Evolutionary conservation across 1,140 invertebrate species (phyloP).

Genomic region (Stenopsyche tienmushanensis): DNA sequence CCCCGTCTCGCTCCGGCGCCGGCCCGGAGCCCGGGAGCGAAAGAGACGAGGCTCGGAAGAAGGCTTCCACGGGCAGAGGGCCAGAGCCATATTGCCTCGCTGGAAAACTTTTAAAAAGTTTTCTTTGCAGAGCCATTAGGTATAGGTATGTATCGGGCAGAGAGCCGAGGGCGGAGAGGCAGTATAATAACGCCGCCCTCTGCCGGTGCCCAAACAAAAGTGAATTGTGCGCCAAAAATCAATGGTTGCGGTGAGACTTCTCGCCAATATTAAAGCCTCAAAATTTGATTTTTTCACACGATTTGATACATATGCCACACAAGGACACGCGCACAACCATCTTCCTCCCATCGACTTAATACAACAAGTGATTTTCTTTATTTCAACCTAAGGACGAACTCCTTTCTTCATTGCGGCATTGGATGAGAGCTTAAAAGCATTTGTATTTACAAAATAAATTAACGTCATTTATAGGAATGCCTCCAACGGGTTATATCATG

Average conservation of each 20-base stretch:
- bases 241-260: constrained; percentile 10
- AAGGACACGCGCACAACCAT: neutral
- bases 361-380: too few species aligned
- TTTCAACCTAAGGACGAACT: too few species aligned
- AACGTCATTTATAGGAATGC: too few species aligned
- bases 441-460: too few species aligned
- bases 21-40: neutral
- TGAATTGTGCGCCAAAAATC: constrained; percentile 36
- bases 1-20: neutral
- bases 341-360: neutral
- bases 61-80: constrained; percentile 45
- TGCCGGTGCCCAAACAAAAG: constrained; percentile 32
- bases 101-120: constrained; percentile 61
- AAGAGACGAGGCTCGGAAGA: constrained; percentile 20
- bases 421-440: too few species aligned
- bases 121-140: constrained; percentile 59
- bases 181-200: constrained; percentile 12
- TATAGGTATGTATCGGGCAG: constrained; percentile 43
- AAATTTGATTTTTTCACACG: too few species aligned
- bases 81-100: constrained; percentile 59
- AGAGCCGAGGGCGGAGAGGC: constrained; percentile 3
- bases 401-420: too few species aligned
- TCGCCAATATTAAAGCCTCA: too few species aligned
- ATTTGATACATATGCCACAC: too few species aligned
- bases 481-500: too few species aligned